These are phyloP conservation scores for Arenaria interpres DNA, from an alignment of 2,113 vertebrate species.

Conservation along the genomic window DNA sequence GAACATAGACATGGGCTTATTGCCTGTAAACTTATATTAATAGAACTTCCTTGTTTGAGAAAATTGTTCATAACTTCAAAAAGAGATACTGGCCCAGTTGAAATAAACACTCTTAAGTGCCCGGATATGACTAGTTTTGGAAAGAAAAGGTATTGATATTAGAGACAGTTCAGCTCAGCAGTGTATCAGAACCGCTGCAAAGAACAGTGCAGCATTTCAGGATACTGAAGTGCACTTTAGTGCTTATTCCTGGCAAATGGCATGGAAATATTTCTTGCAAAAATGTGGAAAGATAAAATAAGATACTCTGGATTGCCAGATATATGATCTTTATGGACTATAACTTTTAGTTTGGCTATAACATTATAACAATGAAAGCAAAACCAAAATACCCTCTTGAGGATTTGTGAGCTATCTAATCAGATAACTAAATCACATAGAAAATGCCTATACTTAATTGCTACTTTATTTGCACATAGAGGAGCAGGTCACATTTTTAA, in stretches of 20 bases:
- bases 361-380: not conserved
- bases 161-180: not conserved
- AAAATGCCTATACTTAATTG: not conserved
- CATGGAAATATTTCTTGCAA: not conserved
- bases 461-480: not conserved
- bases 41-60: constrained; percentile 58
- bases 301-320: not conserved
- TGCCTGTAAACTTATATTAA: constrained; percentile 35
- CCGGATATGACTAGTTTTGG: not conserved
- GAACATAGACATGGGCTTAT: not conserved
- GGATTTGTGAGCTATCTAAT: not conserved
- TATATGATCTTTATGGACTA: not conserved
- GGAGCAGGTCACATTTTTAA: not conserved
- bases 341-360: not conserved
- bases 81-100: not conserved
- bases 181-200: not conserved
- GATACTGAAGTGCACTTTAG: not conserved
- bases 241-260: not conserved
- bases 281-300: not conserved
- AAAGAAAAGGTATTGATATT: constrained; percentile 24
- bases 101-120: constrained; percentile 22
- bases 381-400: not conserved
- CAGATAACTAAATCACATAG: not conserved
- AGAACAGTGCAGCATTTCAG: not conserved
- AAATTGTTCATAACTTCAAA: constrained; percentile 22